A percentile compares a stretch with the other conserved stretches of the same genome.
Conservation (phyloP, 2,888 invertebrate genomes). For the Linnaemya tessellans region DNA sequence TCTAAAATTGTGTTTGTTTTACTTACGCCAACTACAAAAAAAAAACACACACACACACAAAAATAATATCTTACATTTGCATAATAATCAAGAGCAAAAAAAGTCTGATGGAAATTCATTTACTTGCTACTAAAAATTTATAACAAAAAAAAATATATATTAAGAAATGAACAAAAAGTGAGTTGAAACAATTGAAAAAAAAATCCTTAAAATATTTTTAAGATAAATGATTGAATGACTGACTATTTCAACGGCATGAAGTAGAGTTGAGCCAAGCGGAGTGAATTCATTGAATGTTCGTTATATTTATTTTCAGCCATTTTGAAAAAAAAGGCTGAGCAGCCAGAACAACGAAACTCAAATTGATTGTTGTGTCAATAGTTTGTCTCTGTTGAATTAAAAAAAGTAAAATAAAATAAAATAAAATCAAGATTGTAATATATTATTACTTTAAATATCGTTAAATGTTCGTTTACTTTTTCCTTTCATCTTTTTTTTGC, state of each 20-base stretch:
- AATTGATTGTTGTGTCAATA: constrained; percentile 72
- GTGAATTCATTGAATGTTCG: constrained; percentile 48
- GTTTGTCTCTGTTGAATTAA: constrained; percentile 64
- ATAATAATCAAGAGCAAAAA: constrained; percentile 28
- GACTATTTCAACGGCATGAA: constrained; percentile 45
- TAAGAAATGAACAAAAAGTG: constrained; percentile 23
- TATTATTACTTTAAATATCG: constrained; percentile 39
- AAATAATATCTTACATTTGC: constrained; percentile 14
- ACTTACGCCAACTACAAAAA: constrained; percentile 7
- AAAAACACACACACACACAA: not conserved
- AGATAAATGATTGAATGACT: constrained; percentile 67
- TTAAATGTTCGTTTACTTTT: not conserved
- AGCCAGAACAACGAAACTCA: constrained; percentile 49
- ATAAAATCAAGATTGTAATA: constrained; percentile 9
- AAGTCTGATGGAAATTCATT: constrained; percentile 63
- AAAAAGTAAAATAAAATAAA: not conserved
- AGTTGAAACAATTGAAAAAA: not conserved
- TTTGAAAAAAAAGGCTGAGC: not conserved
- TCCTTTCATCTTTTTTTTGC: not conserved
- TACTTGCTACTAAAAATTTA: constrained; percentile 63
- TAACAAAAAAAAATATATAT: constrained; percentile 40
- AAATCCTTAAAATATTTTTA: constrained; percentile 61
- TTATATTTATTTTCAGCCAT: constrained; percentile 35
- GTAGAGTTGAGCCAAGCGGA: constrained; percentile 22
- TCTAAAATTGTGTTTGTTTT: constrained; percentile 64